A percentile compares a stretch with the other conserved stretches of the same genome.
Evolutionary conservation across 2,113 vertebrate genomes (phyloP).

Genomic region (Antechinus flavipes): DNA sequence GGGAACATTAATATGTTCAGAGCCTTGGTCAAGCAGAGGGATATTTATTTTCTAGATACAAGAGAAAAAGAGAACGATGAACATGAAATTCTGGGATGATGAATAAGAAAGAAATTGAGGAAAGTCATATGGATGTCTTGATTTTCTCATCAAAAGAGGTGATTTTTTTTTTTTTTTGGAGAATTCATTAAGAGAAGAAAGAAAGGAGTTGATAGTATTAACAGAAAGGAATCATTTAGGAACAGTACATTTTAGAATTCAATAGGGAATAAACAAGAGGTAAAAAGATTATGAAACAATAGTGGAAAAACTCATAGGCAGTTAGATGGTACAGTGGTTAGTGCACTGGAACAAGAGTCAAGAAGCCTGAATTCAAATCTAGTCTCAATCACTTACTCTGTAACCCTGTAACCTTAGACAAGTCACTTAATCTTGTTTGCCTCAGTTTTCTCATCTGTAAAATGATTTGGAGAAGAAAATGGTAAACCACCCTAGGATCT

Average conservation of each 20-base stretch:
- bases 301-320: neutral
- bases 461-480: neutral
- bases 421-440: neutral
- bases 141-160: neutral
- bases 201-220: neutral
- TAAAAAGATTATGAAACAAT: neutral
- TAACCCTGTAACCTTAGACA: neutral
- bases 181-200: neutral
- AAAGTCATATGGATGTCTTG: neutral
- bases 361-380: neutral
- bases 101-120: neutral
- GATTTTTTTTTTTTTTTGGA: neutral
- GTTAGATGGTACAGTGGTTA: neutral
- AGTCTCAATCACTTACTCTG: neutral
- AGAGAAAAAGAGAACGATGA: neutral
- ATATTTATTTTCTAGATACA: neutral
- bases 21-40: neutral
- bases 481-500: neutral
- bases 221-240: neutral
- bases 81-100: neutral
- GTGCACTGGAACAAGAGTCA: neutral
- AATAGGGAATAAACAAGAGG: neutral
- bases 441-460: neutral
- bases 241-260: neutral
- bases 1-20: neutral